Conservation (phyloP, 2,888 invertebrate genomes). For the Leptopilina drosophilae region DNA sequence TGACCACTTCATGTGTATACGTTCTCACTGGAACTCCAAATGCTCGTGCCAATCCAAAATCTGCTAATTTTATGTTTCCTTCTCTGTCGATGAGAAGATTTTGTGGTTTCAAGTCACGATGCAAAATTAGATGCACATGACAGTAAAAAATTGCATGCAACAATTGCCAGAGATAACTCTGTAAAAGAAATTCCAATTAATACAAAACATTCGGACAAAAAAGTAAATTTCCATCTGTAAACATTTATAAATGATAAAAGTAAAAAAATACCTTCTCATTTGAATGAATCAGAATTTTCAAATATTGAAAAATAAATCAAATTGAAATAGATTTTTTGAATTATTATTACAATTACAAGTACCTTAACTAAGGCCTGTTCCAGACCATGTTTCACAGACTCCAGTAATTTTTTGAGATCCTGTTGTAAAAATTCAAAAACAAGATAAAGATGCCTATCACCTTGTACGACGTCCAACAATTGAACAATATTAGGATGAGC, state of each 20-base stretch:
- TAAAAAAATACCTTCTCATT: no score
- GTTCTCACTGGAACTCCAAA: conserved; percentile 94
- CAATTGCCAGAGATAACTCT: conserved; percentile 91
- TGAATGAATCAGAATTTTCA: no score
- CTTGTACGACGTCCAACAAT: conserved; percentile 92
- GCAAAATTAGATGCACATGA: conserved; percentile 92
- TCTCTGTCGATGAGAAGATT: conserved; percentile 92
- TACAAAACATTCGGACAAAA: background rate
- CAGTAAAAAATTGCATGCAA: conserved; percentile 93
- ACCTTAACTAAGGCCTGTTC: conserved; percentile 84
- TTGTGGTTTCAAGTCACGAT: conserved; percentile 97
- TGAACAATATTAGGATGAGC: conserved; percentile 94
- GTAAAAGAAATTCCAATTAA: conserved; percentile 52
- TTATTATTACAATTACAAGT: conserved; percentile 12
- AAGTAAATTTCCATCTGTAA: background rate
- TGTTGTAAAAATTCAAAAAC: conserved; percentile 96
- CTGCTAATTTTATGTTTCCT: conserved; percentile 95
- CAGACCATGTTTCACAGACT: conserved; percentile 82
- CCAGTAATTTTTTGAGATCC: conserved; percentile 94
- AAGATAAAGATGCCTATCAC: conserved; percentile 90
- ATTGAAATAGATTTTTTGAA: no score
- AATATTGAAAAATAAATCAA: no score
- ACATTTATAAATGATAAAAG: background rate
- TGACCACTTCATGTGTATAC: conserved; percentile 97
- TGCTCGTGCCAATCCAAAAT: conserved; percentile 96